Percentiles rank a stretch among this genome's conserved stretches.
Evolutionary conservation across 1,140 invertebrate species (phyloP).

Genomic region (Homalodisca vitripennis): DNA sequence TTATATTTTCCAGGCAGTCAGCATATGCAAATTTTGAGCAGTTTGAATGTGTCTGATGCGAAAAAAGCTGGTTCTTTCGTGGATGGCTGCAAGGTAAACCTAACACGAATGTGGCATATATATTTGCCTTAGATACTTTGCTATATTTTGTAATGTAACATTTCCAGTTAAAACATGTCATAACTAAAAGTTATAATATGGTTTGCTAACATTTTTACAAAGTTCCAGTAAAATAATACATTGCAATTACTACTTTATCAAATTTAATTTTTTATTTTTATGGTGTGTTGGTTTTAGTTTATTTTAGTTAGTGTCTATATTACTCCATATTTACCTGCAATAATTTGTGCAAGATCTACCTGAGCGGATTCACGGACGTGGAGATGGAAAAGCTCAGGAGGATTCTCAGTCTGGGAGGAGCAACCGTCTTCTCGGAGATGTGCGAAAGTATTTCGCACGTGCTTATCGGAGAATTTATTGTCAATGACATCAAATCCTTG

Average conservation of each 20-base stretch:
- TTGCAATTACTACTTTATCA: too few relatives aligned
- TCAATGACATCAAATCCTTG: slow-evolving; percentile 51
- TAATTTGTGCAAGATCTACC: slow-evolving; percentile 58
- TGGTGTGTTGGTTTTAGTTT: too few relatives aligned
- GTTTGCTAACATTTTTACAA: too few relatives aligned
- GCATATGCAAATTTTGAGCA: slow-evolving; percentile 37
- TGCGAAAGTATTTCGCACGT: slow-evolving; percentile 78
- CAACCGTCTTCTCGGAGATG: slow-evolving; percentile 72
- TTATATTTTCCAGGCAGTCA: slow-evolving; percentile 24
- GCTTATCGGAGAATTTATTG: slow-evolving; percentile 62
- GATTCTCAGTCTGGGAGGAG: slow-evolving; percentile 77
- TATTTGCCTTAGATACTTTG: too few relatives aligned
- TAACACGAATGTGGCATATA: too few relatives aligned
- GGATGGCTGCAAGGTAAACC: slow-evolving; percentile 75
- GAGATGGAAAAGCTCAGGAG: slow-evolving; percentile 73
- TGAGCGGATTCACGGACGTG: slow-evolving; percentile 61
- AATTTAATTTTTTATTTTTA: too few relatives aligned
- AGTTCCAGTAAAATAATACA: too few relatives aligned
- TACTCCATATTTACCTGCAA: too few relatives aligned
- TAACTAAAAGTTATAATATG: too few relatives aligned
- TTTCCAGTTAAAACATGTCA: too few relatives aligned
- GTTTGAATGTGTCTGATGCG: slow-evolving; percentile 45
- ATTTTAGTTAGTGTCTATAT: too few relatives aligned
- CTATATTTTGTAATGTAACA: too few relatives aligned
- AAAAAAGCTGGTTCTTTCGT: slow-evolving; percentile 75